These are phyloP conservation scores for Augochlorella aurata DNA, from an alignment of 2,888 invertebrate genomes.

Conservation along the genomic window DNA sequence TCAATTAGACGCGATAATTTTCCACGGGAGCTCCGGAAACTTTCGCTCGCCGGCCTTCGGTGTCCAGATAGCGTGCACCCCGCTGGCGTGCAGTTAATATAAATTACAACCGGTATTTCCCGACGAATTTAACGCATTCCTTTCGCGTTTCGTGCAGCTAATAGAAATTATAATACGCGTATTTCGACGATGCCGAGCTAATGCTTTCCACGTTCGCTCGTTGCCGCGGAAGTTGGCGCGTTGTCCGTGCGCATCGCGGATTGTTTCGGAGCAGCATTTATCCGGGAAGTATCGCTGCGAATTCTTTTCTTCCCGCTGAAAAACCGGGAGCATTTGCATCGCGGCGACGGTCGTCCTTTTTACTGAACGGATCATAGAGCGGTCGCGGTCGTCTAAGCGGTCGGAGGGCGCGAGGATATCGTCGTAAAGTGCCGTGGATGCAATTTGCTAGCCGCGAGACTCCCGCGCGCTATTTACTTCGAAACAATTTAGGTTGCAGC, in stretches of 20 bases:
- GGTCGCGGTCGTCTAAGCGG: neutral
- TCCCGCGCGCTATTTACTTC: slow-evolving; percentile 59
- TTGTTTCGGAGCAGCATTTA: neutral
- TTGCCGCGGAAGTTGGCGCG: too few species aligned
- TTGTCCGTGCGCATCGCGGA: neutral
- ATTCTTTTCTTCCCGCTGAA: neutral
- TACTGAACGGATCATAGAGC: slow-evolving; percentile 44
- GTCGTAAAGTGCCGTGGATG: slow-evolving; percentile 51
- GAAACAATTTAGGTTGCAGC: slow-evolving; percentile 64
- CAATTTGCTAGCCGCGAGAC: slow-evolving; percentile 52
- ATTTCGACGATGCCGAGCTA: too few species aligned
- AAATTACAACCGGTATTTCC: too few species aligned
- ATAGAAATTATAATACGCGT: too few species aligned
- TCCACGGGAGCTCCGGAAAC: neutral
- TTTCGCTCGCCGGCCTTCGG: too few species aligned
- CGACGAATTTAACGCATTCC: too few species aligned
- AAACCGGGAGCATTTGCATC: neutral
- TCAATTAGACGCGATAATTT: neutral
- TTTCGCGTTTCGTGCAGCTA: too few species aligned
- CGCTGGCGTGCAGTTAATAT: too few species aligned
- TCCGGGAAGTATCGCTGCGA: neutral
- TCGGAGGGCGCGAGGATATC: slow-evolving; percentile 38
- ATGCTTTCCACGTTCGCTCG: too few species aligned
- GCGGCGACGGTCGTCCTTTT: slow-evolving; percentile 26
- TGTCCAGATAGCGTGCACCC: too few species aligned